These are phyloP conservation scores for Anticlea derivata DNA, from an alignment of 2,888 invertebrate species.

Conservation along the genomic window DNA sequence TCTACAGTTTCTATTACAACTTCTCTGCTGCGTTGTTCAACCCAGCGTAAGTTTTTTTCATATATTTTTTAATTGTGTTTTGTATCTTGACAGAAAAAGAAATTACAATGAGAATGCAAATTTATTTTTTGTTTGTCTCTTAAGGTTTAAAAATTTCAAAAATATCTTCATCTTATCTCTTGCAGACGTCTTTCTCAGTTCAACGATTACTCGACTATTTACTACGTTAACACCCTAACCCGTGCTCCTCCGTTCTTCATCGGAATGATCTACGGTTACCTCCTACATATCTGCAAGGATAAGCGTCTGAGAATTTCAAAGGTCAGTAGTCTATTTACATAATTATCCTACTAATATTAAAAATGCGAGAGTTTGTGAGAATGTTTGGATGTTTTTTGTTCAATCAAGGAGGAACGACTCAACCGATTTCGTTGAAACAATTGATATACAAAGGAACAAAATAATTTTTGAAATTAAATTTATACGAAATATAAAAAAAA, in stretches of 20 bases:
- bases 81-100: background rate
- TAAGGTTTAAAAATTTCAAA: background rate
- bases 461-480: too few relatives aligned
- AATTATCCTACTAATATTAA: too few relatives aligned
- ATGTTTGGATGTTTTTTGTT: too few relatives aligned
- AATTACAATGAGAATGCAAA: too few relatives aligned
- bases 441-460: too few relatives aligned
- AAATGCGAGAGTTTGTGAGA: too few relatives aligned
- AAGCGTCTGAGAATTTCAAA: constrained; percentile 47
- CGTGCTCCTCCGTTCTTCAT: constrained; percentile 62
- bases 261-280: constrained; percentile 61
- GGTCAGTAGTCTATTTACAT: constrained; percentile 22
- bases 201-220: constrained; percentile 38
- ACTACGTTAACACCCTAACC: constrained; percentile 59
- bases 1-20: constrained; percentile 57
- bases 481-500: too few relatives aligned
- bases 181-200: constrained; percentile 31
- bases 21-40: constrained; percentile 60
- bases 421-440: too few relatives aligned
- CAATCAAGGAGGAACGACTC: too few relatives aligned
- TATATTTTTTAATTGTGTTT: too few relatives aligned
- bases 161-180: background rate
- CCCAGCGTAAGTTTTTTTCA: constrained; percentile 57
- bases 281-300: constrained; percentile 51
- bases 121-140: background rate